Evolutionary conservation across 2,888 invertebrate species (phyloP), one percentile per base, ranked within the genome.

Genomic region (Anorthoa munda): DNA sequence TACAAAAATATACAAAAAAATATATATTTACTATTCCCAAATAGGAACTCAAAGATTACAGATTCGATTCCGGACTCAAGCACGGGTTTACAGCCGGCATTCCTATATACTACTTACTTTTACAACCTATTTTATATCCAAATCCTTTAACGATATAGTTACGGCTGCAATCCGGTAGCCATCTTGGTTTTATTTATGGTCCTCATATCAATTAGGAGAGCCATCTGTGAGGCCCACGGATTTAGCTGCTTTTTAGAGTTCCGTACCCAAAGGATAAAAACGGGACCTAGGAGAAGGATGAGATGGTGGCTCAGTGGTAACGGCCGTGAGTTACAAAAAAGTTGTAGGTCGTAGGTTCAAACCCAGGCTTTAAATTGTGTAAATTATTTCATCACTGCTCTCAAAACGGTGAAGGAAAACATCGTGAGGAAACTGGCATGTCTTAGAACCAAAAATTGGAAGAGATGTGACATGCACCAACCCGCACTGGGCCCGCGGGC

Each of bases 121-220:
- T 82, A 84, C 78, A 77, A 18, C 66, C 70, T 79, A 88, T 87
- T 87, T 88, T 87, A 89, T 89, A 80, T 82, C 85, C 81, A 91
- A 91, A 92, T 92, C 92, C 89, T 86, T 87, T 92, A 92, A 90
- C 91, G 88, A 92, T 90, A 86, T 88, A 79, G 88, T 85, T 79
- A 61, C 67, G 46, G 60, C 48, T 39, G 9, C 55, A 9, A 70
- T 83, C 72, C 86, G 72, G 84, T 86, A 84, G 88, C 89, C 82
- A 80, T 74, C 66, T 81, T 75, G 58, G n/a, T 26, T 56, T 75
- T 58, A 82, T 91, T 92, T 92, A 92, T 88, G 78, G 82, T 64
- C 61, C 74, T 79, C 82, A 87, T 91, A 92, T 91, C 91, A 91
- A 91, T 92, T 91, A 91, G 87, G 69, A 69, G 72, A 74, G 68